Conservation (phyloP, 2,888 invertebrate species). For the Brachyptera risi region DNA sequence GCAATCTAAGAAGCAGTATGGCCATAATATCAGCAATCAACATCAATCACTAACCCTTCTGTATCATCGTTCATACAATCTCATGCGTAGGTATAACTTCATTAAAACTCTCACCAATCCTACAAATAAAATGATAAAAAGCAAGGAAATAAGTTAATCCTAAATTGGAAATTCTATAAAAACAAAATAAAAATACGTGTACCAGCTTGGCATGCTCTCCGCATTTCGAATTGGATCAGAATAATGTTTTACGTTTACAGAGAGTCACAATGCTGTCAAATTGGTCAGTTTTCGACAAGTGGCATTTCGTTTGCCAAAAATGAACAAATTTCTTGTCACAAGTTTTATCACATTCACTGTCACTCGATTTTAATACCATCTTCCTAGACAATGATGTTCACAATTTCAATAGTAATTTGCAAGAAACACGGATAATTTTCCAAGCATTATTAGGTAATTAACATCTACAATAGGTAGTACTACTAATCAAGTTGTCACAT, state of each 20-base stretch:
- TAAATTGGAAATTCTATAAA: no score
- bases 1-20: constrained; percentile 19
- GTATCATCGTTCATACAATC: no score
- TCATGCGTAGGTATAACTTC: not conserved
- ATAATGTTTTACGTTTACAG: not conserved
- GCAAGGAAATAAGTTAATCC: no score
- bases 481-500: no score
- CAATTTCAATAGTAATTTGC: not conserved
- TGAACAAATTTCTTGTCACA: not conserved
- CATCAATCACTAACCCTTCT: no score
- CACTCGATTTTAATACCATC: not conserved
- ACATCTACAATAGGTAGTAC: not conserved
- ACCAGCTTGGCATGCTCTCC: no score
- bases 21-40: no score
- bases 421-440: not conserved
- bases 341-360: constrained; percentile 1
- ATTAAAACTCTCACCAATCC: not conserved
- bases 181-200: no score
- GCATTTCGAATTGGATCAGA: no score
- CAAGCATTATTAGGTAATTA: not conserved
- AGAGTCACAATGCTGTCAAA: not conserved
- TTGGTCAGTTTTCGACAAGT: no score
- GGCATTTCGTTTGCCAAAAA: no score
- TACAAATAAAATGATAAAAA: no score
- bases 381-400: not conserved